Base-by-base conservation (phyloP, 2,888 invertebrate species). In the Myathropa florea region DNA sequence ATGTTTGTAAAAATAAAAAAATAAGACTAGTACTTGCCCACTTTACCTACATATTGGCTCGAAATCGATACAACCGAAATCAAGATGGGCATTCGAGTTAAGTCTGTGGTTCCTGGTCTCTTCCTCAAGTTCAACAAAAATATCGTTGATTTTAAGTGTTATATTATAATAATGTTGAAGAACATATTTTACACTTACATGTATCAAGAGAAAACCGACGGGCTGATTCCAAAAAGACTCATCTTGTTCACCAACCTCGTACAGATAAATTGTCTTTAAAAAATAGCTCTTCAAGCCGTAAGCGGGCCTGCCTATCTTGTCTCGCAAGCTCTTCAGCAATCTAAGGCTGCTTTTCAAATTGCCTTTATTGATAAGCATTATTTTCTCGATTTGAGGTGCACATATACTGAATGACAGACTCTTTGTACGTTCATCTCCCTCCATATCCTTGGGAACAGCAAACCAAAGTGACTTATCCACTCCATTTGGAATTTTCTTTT, bases 281-380 rank as follows among this genome's bases (percentile, higher is more conserved):
- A 89, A 90, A 64, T 89, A 90, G 60, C 89, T 89, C 76, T 90
- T 90, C 33, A 90, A 36, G 6, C 75, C 72, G 6, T 76, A 79
- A 0, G 55, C 36, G 1, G 10, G 9, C n/a, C 30, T n/a, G 0
- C 28, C 10, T 0, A 18, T 30, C 0, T 67, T 61, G 24, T 90
- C 89, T 0, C 90, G 82, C 0, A 90, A n/a, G 6, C 89, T 89
- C 30, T 90, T 90, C 4, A 90, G 59, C 9, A 90, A 77, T 23
- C 90, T 88, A 59, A 89, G 81, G 0, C 88, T 81, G 6, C 87
- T 82, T 78, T 90, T 90, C 2, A 90, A 46, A 23, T 89, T 88
- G 4, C 89, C 65, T 28, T 85, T 88, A 1, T 80, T 28, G 18
- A 67, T 68, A 4, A 90, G 83, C 0, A 89, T 65, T 28, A 83